phyloP scores from a whole-genome alignment of 2,797 vertebrate genomes.

The Phoeniculus purpureus region DNA sequence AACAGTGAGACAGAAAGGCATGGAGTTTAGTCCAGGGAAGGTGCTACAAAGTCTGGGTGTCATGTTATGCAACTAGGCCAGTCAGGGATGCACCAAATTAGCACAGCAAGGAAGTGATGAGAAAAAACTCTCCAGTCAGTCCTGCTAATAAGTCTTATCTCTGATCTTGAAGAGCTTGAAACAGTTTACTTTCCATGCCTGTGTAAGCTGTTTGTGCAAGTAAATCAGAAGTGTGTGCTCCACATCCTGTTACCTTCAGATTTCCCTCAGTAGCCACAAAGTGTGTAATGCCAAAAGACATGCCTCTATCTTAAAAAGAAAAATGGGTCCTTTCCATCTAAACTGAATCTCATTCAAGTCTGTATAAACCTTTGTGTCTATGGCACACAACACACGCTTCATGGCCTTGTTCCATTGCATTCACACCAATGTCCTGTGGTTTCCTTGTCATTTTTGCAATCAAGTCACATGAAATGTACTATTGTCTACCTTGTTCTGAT shows the following conservation, averaged over 20 bases:
- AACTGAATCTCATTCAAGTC: slow-evolving; percentile 48
- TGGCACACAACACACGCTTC: not conserved
- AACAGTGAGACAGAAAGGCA: not conserved
- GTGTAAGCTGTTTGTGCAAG: slow-evolving; percentile 28
- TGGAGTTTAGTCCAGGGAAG: not conserved
- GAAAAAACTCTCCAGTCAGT: not conserved
- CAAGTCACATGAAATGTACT: slow-evolving; percentile 67
- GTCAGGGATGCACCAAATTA: slow-evolving; percentile 18
- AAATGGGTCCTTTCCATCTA: slow-evolving; percentile 40
- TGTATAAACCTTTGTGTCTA: not conserved
- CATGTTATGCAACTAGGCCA: not conserved
- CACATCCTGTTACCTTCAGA: slow-evolving; percentile 52
- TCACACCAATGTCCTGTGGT: not conserved
- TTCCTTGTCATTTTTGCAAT: slow-evolving; percentile 57
- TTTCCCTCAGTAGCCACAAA: slow-evolving; percentile 47
- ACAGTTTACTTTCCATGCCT: slow-evolving; percentile 50
- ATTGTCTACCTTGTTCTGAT: slow-evolving; percentile 75
- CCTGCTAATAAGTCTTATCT: slow-evolving; percentile 45
- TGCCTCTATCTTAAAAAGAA: slow-evolving; percentile 16
- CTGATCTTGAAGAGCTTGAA: slow-evolving; percentile 37
- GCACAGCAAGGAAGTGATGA: slow-evolving; percentile 32
- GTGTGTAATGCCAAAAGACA: slow-evolving; percentile 47
- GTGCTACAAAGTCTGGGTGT: not conserved
- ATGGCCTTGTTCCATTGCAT: slow-evolving; percentile 32
- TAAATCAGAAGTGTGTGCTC: slow-evolving; percentile 43